Percentiles rank a stretch among this genome's conserved stretches.
phyloP scores from a whole-genome alignment of 2,888 invertebrate genomes.

The Harpalus rubripes region DNA sequence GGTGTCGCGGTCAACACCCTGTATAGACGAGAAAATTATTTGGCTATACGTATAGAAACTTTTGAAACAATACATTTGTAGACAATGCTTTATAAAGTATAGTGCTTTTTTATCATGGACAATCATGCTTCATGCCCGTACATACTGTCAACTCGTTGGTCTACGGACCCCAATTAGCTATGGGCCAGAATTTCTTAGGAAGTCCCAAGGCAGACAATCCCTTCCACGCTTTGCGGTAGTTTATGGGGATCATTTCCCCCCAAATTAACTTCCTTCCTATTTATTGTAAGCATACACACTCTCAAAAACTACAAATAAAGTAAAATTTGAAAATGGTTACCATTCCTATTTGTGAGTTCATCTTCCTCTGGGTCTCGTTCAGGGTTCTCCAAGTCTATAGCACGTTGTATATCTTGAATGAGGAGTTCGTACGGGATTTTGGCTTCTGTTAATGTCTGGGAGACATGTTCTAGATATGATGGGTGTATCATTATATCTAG shows the following conservation, averaged over 20 bases:
- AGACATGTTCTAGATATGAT: constrained; percentile 82
- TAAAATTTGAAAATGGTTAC: constrained; percentile 75
- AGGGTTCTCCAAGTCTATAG: constrained; percentile 90
- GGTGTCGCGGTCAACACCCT: no score
- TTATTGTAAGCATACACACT: constrained; percentile 5
- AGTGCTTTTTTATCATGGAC: constrained; percentile 8
- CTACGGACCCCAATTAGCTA: constrained; percentile 83
- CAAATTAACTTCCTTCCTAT: constrained; percentile 64
- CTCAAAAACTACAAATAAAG: not conserved
- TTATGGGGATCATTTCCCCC: constrained; percentile 70
- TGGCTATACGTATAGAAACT: not conserved
- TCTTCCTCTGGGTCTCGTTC: constrained; percentile 82
- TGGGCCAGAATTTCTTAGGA: constrained; percentile 81
- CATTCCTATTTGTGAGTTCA: constrained; percentile 85
- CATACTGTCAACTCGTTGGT: constrained; percentile 49
- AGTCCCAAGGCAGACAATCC: constrained; percentile 77
- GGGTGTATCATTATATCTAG: constrained; percentile 87
- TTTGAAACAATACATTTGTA: not conserved
- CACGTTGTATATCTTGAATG: constrained; percentile 88
- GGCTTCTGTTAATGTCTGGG: constrained; percentile 81
- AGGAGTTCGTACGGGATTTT: constrained; percentile 85
- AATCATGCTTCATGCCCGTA: constrained; percentile 64
- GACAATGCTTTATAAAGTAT: constrained; percentile 3
- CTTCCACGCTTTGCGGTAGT: constrained; percentile 71
- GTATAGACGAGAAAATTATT: no score